These are phyloP conservation scores for Dendrolimus punctatus DNA, from an alignment of 1,140 invertebrate species.

Conservation along the genomic window DNA sequence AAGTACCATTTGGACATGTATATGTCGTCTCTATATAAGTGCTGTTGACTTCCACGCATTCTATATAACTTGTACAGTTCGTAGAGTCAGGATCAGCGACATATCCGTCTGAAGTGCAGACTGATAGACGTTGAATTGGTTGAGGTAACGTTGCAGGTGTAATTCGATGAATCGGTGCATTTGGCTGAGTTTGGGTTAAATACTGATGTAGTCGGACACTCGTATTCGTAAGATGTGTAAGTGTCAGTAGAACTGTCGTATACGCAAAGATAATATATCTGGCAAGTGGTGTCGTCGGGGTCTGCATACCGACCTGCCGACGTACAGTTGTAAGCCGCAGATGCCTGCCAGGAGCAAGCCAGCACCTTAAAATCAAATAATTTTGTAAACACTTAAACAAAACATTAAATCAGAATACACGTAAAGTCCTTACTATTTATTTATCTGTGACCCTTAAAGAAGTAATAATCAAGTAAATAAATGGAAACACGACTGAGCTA, in stretches of 20 bases:
- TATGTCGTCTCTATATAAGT: conserved; percentile 21
- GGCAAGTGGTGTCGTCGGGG: conserved; percentile 30
- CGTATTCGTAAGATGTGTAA: conserved; percentile 32
- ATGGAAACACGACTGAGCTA: no score
- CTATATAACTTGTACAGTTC: conserved; percentile 34
- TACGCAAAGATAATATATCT: conserved; percentile 41
- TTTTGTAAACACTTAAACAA: no score
- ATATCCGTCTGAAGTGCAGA: conserved; percentile 35
- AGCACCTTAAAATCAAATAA: no score
- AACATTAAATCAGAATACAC: no score
- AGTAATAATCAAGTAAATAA: no score
- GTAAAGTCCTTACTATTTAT: no score
- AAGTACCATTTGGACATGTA: conserved; percentile 25
- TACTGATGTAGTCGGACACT: conserved; percentile 36
- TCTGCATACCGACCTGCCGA: conserved; percentile 26
- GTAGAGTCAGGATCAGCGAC: conserved; percentile 26
- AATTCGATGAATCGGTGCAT: conserved; percentile 14
- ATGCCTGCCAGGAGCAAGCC: conserved; percentile 13
- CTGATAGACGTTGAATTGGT: conserved; percentile 14
- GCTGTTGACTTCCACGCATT: conserved; percentile 29
- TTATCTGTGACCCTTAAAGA: no score
- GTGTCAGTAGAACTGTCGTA: conserved; percentile 11
- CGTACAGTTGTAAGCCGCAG: conserved; percentile 33
- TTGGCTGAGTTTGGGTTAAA: conserved; percentile 26
- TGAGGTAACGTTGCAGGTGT: conserved; percentile 14